phyloP scores from a whole-genome alignment of 2,797 vertebrate genomes.

The Helostoma temminkii region DNA sequence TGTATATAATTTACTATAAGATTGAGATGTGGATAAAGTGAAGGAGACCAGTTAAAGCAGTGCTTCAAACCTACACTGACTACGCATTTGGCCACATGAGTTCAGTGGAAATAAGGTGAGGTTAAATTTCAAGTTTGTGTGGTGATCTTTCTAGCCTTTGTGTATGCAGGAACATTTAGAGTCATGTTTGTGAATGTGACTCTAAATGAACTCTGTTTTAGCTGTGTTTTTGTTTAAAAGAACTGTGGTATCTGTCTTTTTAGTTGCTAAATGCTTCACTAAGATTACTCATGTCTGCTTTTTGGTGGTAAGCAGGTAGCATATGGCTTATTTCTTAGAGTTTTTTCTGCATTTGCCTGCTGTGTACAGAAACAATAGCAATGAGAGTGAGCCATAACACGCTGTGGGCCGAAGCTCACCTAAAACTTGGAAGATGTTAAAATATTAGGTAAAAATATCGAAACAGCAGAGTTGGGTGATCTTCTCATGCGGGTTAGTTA shows the following conservation, averaged over 20 bases:
- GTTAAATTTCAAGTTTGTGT: too few species aligned
- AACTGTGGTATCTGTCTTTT: background rate
- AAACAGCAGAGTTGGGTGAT: background rate
- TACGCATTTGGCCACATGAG: too few species aligned
- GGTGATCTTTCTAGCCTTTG: too few species aligned
- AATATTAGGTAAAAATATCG: background rate
- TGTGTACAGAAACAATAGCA: background rate
- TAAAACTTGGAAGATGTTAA: background rate
- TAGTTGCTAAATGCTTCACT: background rate
- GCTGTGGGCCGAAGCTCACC: background rate
- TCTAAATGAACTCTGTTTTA: too few species aligned
- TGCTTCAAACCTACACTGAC: too few species aligned
- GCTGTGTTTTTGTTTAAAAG: too few species aligned
- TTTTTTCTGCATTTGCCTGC: background rate
- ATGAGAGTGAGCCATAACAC: conserved; percentile 3
- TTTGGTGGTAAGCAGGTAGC: background rate
- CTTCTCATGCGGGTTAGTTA: background rate
- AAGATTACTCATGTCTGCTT: background rate
- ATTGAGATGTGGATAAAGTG: too few species aligned
- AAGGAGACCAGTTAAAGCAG: too few species aligned
- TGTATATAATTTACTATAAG: too few species aligned
- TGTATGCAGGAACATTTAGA: too few species aligned
- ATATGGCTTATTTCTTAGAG: background rate
- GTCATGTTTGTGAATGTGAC: too few species aligned
- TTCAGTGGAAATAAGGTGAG: too few species aligned